phyloP scores from a whole-genome alignment of 2,888 invertebrate genomes.

The Ectropis crepuscularia region DNA sequence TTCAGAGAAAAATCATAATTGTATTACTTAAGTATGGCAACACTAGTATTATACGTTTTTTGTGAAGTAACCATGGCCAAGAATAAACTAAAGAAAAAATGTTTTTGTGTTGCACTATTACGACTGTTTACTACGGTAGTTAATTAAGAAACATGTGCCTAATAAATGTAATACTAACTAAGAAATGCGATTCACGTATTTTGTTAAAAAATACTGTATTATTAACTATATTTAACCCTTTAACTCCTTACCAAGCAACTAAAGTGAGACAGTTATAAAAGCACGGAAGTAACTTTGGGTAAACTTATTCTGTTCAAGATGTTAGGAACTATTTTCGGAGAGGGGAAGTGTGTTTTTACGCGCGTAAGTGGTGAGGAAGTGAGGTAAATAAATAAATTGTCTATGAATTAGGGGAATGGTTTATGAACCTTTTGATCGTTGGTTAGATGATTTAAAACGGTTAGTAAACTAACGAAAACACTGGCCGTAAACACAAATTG shows the following conservation, averaged over 20 bases:
- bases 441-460: conserved; percentile 13
- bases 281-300: conserved; percentile 37
- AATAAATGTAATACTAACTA: background rate
- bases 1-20: too few species aligned
- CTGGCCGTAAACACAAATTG: background rate
- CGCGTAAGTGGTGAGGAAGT: conserved; percentile 40
- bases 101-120: too few species aligned
- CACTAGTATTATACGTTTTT: too few species aligned
- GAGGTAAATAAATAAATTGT: conserved; percentile 41
- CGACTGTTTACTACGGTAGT: too few species aligned
- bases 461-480: conserved; percentile 3
- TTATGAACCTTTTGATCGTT: conserved; percentile 18
- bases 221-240: conserved; percentile 12
- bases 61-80: too few species aligned
- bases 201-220: background rate
- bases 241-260: conserved; percentile 7
- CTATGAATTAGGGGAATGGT: conserved; percentile 34
- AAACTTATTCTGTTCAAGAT: conserved; percentile 40
- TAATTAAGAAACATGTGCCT: too few species aligned
- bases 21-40: too few species aligned
- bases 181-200: background rate
- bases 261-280: conserved; percentile 32
- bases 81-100: too few species aligned
- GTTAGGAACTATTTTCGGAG: conserved; percentile 42
- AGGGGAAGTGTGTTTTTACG: conserved; percentile 41